Conservation (phyloP, 2,113 vertebrate species). For the Aleadryas rufinucha region DNA sequence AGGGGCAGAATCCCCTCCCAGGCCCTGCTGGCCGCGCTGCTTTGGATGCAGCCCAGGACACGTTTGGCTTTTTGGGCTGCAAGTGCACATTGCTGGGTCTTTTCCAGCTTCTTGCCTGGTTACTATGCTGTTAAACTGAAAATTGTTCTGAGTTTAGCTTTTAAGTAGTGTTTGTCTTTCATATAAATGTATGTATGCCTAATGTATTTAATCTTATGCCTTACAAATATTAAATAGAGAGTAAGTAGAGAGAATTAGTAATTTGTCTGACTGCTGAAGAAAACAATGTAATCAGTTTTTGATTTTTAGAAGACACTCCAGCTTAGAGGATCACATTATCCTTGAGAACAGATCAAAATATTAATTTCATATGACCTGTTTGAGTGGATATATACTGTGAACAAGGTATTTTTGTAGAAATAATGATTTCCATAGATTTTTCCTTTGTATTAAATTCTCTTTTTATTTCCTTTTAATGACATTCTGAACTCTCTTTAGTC, state of each 20-base stretch:
- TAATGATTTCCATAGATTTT: neutral
- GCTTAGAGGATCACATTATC: neutral
- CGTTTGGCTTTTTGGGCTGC: fast-evolving
- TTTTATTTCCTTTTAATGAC: neutral
- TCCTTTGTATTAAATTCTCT: neutral
- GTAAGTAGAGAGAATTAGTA: neutral
- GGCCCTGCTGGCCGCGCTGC: neutral
- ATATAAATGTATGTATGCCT: neutral
- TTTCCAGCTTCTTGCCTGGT: neutral
- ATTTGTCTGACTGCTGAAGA: neutral
- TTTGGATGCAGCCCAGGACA: neutral
- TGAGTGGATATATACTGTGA: neutral
- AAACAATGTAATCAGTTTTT: neutral
- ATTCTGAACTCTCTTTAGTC: neutral
- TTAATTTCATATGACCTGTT: neutral
- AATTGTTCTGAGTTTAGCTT: neutral
- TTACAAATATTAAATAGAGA: neutral
- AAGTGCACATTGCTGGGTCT: fast-evolving
- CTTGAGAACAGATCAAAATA: neutral
- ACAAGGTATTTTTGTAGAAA: neutral
- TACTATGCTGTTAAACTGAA: neutral
- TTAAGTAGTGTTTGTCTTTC: neutral
- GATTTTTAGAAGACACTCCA: neutral
- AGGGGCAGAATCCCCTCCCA: neutral
- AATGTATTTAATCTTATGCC: neutral